Conservation (phyloP, 2,888 invertebrate species). For the Bursaphelenchus okinawaensis region DNA sequence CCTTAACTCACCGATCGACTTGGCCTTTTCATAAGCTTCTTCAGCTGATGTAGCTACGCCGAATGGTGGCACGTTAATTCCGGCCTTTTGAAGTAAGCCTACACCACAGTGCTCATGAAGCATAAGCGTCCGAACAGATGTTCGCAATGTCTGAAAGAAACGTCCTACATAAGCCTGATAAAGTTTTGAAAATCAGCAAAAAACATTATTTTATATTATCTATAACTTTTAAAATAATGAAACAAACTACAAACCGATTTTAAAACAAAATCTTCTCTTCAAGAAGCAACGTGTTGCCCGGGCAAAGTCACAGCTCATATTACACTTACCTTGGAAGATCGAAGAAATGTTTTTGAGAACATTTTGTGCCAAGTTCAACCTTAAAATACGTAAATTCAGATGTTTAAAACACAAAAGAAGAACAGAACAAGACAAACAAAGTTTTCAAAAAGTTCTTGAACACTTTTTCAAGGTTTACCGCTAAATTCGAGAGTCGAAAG, state of each 20-base stretch:
- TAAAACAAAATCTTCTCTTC: no score
- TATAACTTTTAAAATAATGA: no score
- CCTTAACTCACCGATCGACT: conserved; percentile 39
- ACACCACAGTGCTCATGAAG: conserved; percentile 56
- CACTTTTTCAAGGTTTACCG: not conserved
- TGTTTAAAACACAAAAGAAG: not conserved
- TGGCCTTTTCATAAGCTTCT: conserved; percentile 42
- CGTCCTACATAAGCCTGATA: no score
- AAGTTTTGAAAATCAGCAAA: no score
- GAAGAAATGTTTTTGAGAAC: not conserved
- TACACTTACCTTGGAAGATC: not conserved
- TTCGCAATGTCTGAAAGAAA: not conserved
- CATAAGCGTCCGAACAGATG: conserved; percentile 36
- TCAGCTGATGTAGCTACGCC: conserved; percentile 51
- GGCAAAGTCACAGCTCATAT: no score
- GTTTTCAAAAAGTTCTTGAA: not conserved
- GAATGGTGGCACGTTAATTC: conserved; percentile 52
- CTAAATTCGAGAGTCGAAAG: not conserved
- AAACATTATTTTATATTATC: no score
- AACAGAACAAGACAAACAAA: no score
- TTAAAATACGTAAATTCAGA: not conserved
- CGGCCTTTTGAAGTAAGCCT: conserved; percentile 38
- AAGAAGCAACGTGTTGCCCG: no score
- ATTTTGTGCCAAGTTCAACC: not conserved
- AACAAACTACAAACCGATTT: no score